These are phyloP conservation scores for Meteorus cinctellus DNA, from an alignment of 2,888 invertebrate genomes.

Conservation along the genomic window DNA sequence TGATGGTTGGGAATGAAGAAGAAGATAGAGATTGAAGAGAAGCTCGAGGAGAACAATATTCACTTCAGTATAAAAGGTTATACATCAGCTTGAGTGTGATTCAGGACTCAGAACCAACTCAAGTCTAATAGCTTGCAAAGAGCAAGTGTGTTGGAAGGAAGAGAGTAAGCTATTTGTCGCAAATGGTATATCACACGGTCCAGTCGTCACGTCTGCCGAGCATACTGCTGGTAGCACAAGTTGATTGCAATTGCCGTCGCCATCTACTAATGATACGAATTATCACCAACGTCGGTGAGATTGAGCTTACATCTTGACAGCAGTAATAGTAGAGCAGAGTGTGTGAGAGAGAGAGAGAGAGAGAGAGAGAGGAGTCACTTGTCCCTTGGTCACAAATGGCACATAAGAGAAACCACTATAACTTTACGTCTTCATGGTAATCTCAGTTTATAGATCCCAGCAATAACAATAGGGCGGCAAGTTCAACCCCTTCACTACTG, in stretches of 20 bases:
- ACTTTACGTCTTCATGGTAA: constrained; percentile 60
- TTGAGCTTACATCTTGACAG: neutral
- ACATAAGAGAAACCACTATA: constrained; percentile 45
- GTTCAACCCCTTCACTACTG: constrained; percentile 27
- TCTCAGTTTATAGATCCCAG: constrained; percentile 61
- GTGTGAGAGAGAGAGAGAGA: neutral
- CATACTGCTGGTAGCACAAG: constrained; percentile 14
- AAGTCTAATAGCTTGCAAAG: constrained; percentile 40
- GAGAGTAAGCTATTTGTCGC: constrained; percentile 25
- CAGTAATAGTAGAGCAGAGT: neutral
- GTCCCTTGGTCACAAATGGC: constrained; percentile 38
- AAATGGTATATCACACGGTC: constrained; percentile 38
- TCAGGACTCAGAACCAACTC: constrained; percentile 39
- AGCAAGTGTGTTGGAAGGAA: neutral
- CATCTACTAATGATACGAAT: constrained; percentile 14
- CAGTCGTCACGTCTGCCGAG: constrained; percentile 34
- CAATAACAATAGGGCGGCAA: constrained; percentile 58
- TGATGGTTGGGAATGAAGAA: neutral
- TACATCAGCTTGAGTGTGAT: constrained; percentile 4
- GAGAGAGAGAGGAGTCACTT: neutral
- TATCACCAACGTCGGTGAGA: neutral
- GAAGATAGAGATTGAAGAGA: constrained; percentile 12
- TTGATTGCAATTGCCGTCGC: constrained; percentile 39
- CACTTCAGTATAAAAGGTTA: neutral
- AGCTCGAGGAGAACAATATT: constrained; percentile 8